A percentile compares a stretch with the other conserved stretches of the same genome.
Evolutionary conservation across 2,113 vertebrate species (phyloP).

Genomic region (Eulemur rufifrons): DNA sequence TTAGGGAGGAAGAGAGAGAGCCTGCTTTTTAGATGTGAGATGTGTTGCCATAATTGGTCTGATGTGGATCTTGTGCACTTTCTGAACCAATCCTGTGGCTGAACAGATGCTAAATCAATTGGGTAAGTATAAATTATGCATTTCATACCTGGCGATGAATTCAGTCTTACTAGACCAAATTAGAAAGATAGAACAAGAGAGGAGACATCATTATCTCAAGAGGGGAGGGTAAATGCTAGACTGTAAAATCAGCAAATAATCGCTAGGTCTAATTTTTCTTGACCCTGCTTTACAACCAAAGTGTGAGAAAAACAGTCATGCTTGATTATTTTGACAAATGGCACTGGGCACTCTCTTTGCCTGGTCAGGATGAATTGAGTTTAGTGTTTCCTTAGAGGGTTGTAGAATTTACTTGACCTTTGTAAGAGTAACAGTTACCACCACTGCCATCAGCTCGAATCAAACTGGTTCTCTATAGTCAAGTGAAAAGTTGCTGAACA

Average conservation of each 20-base stretch:
- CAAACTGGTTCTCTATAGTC: conserved; percentile 37
- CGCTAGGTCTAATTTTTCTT: not conserved
- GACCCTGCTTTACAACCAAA: not conserved
- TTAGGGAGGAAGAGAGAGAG: not conserved
- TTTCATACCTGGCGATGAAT: not conserved
- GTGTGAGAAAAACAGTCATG: conserved; percentile 23
- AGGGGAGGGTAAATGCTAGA: not conserved
- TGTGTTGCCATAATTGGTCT: not conserved
- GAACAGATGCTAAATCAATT: not conserved
- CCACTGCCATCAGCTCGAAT: conserved; percentile 52
- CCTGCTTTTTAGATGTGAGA: not conserved
- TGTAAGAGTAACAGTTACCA: conserved; percentile 42
- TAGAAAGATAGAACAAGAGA: not conserved
- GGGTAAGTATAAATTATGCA: not conserved
- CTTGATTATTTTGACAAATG: conserved; percentile 64
- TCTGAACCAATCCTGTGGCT: not conserved
- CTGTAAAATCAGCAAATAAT: not conserved
- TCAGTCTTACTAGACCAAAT: not conserved
- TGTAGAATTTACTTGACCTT: conserved; percentile 64
- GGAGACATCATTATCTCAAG: not conserved
- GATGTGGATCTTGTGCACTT: not conserved
- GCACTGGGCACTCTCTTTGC: not conserved
- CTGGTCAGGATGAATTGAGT: conserved; percentile 33
- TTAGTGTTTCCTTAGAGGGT: conserved; percentile 31
- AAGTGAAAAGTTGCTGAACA: conserved; percentile 70